Evolutionary conservation across 1,140 invertebrate species (phyloP), one percentile per base, ranked within the genome.

Genomic region (Danaus melanippus): DNA sequence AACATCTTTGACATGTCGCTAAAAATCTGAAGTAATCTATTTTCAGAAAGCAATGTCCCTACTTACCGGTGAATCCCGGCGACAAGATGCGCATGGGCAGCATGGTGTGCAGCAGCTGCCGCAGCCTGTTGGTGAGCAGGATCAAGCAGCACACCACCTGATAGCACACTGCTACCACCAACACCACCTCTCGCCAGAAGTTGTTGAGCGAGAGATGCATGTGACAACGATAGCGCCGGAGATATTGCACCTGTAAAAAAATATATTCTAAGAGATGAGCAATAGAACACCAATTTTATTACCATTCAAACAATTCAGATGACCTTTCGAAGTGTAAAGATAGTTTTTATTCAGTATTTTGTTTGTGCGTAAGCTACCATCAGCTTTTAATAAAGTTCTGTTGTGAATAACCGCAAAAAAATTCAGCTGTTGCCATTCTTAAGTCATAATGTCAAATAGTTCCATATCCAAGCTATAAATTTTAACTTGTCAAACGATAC

Each of bases 171-270:
- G 32, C 80, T 77, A 8, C 78, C 68, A 1, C 79, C 78, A 15
- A 78, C 79, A 0, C 79, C 76, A 0, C 86, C 84, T 8, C 86
- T 61, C 9, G 76, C 84, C 43, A 87, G 62, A 5, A 88, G 73
- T 51, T 88, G 84, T 39, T 89, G 88, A 8, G 89, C 86, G 39
- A 89, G 71, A 0, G 89, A 83, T 12, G 88, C 87, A 55, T 87
- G 82, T 2, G 88, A 88, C 0, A 89, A 74, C 0, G 88, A 88
- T 2, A 89, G 67, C 4, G 88, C 88, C 8, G 86, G 86, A 10
- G 87, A 87, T 71, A 87, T 84, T 21, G 85, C 86, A 46, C 87
- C 85, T n/a, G 52, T 43, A 44, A 42, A 42, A 12, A 12, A 51
- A n/a, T 40, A 8, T 40, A n/a, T 50, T 10, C 12, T 11, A 50